These are phyloP conservation scores for Cepaea nemoralis DNA, from an alignment of 1,140 invertebrate species.

Conservation along the genomic window DNA sequence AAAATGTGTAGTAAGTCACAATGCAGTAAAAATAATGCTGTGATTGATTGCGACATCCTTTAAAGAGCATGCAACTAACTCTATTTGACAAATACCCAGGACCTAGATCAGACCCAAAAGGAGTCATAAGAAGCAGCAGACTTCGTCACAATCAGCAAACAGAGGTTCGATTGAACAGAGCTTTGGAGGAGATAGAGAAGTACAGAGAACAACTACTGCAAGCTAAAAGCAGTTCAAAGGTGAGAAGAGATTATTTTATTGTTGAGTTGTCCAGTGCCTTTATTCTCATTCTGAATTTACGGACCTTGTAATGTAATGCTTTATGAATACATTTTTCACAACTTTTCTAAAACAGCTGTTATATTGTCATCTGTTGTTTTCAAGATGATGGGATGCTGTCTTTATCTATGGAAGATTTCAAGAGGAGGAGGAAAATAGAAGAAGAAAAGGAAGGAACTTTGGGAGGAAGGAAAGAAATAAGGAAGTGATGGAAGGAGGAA, in stretches of 20 bases:
- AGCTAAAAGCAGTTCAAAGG: conserved; percentile 67
- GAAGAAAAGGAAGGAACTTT: too few relatives aligned
- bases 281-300: not conserved
- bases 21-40: too few relatives aligned
- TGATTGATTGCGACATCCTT: too few relatives aligned
- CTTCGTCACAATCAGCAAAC: conserved; percentile 66
- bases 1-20: too few relatives aligned
- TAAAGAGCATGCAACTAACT: too few relatives aligned
- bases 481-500: not conserved
- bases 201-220: conserved; percentile 69
- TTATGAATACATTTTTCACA: not conserved
- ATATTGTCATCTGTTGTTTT: not conserved
- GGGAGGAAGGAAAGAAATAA: too few relatives aligned
- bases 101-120: conserved; percentile 69
- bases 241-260: conserved; percentile 42
- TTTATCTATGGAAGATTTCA: not conserved
- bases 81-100: too few relatives aligned
- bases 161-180: conserved; percentile 71
- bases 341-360: not conserved
- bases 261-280: not conserved
- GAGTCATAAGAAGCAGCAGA: conserved; percentile 67
- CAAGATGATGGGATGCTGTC: not conserved
- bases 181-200: conserved; percentile 72
- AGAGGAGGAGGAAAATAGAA: conserved; percentile 10
- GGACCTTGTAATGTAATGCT: not conserved